Evolutionary conservation across 2,113 vertebrate species (phyloP).

Genomic region (Archocentrus centrarchus): DNA sequence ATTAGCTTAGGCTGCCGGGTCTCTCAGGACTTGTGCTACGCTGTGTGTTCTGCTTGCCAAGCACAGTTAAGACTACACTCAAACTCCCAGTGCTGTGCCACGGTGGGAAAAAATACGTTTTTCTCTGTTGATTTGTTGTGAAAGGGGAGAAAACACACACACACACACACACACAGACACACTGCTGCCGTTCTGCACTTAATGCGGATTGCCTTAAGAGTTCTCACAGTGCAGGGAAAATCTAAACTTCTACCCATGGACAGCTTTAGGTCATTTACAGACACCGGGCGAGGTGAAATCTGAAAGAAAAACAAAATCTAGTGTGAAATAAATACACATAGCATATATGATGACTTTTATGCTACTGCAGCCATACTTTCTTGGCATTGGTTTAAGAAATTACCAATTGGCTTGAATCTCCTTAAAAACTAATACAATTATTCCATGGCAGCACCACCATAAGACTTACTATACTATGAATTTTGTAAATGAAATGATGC

Average conservation of each 20-base stretch:
- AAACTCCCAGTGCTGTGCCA: constrained; percentile 53
- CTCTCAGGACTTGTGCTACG: constrained; percentile 59
- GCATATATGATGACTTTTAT: not conserved
- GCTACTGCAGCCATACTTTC: not conserved
- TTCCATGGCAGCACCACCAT: not conserved
- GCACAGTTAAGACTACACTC: constrained; percentile 58
- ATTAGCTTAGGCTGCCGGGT: constrained; percentile 66
- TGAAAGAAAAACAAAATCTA: constrained; percentile 7
- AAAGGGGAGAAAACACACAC: constrained; percentile 47
- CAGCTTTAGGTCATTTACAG: constrained; percentile 33
- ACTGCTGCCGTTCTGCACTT: constrained; percentile 22
- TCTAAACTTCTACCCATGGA: constrained; percentile 45
- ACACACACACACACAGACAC: constrained; percentile 12
- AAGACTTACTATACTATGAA: not conserved
- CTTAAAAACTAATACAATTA: not conserved
- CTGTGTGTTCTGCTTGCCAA: constrained; percentile 69
- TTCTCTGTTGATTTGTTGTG: constrained; percentile 66
- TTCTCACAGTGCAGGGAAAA: constrained; percentile 44
- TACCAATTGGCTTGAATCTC: not conserved
- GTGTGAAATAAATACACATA: constrained; percentile 5
- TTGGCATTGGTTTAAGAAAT: not conserved
- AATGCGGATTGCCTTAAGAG: constrained; percentile 53
- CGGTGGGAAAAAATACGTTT: constrained; percentile 43
- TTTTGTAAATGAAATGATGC: not conserved
- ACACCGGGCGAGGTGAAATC: constrained; percentile 13